Evolutionary conservation across 2,113 vertebrate genomes (phyloP).

Genomic region (Potamarius usumacintae): DNA sequence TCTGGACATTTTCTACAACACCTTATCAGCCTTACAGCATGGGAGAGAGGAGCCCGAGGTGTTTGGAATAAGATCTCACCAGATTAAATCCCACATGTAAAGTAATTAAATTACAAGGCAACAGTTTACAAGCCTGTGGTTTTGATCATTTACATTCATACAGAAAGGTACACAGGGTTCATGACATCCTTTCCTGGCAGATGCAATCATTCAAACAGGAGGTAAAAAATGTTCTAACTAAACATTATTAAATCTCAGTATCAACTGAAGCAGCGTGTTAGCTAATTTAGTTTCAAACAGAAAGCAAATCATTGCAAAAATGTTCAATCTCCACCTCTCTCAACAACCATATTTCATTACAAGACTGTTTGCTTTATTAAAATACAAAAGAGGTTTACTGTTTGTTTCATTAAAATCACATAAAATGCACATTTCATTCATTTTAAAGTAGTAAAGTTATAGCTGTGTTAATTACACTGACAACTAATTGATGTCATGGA

Average conservation of each 20-base stretch:
- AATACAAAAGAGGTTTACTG: background rate
- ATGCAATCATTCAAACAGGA: background rate
- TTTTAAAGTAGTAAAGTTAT: background rate
- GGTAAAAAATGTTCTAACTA: background rate
- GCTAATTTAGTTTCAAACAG: conserved; percentile 13
- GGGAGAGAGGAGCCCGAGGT: background rate
- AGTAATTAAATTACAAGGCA: background rate
- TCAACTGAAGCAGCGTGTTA: background rate
- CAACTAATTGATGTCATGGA: background rate
- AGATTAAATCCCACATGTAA: background rate
- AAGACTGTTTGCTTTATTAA: background rate
- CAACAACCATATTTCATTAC: background rate
- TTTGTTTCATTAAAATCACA: background rate
- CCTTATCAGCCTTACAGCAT: background rate
- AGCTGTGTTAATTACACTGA: conserved; percentile 12
- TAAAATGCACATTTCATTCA: conserved; percentile 26
- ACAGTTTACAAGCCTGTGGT: background rate
- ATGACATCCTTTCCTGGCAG: background rate
- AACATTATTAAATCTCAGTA: background rate
- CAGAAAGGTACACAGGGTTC: background rate
- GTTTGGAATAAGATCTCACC: background rate
- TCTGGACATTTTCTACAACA: background rate
- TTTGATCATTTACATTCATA: background rate
- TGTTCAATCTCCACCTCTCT: background rate
- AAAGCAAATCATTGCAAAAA: conserved; percentile 28